Conservation (phyloP, 2,113 vertebrate species). For the Maccullochella peelii region DNA sequence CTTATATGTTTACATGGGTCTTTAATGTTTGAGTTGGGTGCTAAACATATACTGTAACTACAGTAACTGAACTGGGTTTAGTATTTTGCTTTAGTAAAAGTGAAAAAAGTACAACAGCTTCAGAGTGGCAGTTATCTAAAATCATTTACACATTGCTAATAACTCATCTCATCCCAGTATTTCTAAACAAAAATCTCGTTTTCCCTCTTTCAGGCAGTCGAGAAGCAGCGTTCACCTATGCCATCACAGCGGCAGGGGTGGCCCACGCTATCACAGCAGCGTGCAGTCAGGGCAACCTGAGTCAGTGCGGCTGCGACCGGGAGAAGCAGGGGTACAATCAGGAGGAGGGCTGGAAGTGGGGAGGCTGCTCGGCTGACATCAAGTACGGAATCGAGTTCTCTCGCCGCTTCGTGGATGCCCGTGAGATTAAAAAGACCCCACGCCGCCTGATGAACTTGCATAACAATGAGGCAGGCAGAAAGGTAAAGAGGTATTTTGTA, state of each 20-base stretch:
- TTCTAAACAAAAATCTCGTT: conserved; percentile 24
- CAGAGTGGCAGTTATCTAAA: neutral
- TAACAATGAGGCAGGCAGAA: conserved; percentile 98
- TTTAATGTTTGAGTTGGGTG: neutral
- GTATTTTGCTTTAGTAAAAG: neutral
- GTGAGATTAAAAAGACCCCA: conserved; percentile 98
- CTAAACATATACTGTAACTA: neutral
- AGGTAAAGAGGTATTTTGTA: conserved; percentile 84
- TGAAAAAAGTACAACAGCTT: neutral
- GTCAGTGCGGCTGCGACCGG: conserved; percentile 97
- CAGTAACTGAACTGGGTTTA: neutral
- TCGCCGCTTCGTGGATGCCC: conserved; percentile 95
- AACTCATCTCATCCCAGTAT: neutral
- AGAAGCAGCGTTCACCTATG: conserved; percentile 98
- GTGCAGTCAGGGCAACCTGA: conserved; percentile 99
- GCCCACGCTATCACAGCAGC: conserved; percentile 96
- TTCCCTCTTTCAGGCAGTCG: conserved; percentile 91
- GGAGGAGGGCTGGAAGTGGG: conserved; percentile 99
- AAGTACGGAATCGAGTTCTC: conserved; percentile 99
- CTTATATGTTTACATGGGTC: neutral
- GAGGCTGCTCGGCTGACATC: conserved; percentile 98
- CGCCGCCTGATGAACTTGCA: conserved; percentile 99
- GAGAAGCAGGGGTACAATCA: conserved; percentile 99
- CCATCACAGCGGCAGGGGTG: conserved; percentile 97
- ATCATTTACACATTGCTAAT: neutral